phyloP scores from a whole-genome alignment of 2,113 vertebrate genomes.

The Hystrix brachyura region DNA sequence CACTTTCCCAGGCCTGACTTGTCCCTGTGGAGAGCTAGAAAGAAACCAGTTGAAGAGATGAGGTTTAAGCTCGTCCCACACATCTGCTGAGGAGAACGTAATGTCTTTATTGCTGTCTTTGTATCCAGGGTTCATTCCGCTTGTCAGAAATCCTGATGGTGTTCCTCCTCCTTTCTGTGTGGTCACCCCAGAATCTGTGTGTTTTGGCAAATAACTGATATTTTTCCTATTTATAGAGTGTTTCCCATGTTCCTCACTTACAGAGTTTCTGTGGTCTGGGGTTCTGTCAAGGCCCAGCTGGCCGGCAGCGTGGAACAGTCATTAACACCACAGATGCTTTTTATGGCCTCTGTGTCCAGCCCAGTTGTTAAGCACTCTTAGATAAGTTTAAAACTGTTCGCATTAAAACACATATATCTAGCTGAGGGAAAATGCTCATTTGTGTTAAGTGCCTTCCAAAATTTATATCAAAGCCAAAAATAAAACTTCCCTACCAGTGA shows the following conservation, averaged over 20 bases:
- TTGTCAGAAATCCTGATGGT: neutral
- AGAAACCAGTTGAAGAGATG: neutral
- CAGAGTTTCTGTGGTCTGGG: conserved; percentile 9
- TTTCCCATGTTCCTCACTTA: conserved; percentile 64
- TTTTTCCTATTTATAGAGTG: conserved; percentile 74
- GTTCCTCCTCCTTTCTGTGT: conserved; percentile 68
- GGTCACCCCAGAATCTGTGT: conserved; percentile 71
- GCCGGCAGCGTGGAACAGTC: conserved; percentile 14
- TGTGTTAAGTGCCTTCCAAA: conserved; percentile 59
- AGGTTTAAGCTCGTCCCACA: neutral
- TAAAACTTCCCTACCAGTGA: conserved; percentile 8
- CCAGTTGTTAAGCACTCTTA: conserved; percentile 1
- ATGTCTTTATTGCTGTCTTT: conserved; percentile 32
- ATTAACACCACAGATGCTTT: conserved; percentile 71
- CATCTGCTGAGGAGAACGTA: conserved; percentile 37
- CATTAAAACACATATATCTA: conserved; percentile 43
- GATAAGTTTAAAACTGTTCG: conserved; percentile 53
- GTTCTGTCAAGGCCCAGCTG: conserved; percentile 69
- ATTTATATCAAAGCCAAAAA: conserved; percentile 63
- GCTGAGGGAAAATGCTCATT: neutral
- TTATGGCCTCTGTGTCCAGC: neutral
- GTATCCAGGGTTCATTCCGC: conserved; percentile 15
- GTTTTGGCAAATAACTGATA: conserved; percentile 72
- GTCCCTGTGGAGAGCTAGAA: neutral
- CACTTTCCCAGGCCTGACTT: neutral